These are phyloP conservation scores for Drusus annulatus DNA, from an alignment of 1,140 invertebrate genomes.

Conservation along the genomic window DNA sequence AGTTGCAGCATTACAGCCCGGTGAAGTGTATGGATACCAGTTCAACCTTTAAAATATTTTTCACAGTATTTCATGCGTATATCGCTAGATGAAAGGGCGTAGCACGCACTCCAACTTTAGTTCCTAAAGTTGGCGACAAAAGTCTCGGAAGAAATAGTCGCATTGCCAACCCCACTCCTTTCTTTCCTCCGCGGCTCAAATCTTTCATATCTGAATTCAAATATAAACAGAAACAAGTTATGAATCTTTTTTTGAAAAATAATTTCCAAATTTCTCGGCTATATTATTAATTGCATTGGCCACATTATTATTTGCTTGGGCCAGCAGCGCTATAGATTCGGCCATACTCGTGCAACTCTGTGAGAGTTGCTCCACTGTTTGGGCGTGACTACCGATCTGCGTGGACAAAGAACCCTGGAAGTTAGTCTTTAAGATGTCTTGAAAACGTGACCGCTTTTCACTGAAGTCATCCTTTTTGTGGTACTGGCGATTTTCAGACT, in stretches of 20 bases:
- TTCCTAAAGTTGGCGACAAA: too few relatives aligned
- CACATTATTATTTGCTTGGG: slow-evolving; percentile 26
- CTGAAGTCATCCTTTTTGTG: background rate
- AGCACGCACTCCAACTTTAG: too few relatives aligned
- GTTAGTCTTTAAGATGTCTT: background rate
- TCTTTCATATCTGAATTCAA: too few relatives aligned
- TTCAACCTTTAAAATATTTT: too few relatives aligned
- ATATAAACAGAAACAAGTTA: too few relatives aligned
- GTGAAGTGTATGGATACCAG: too few relatives aligned
- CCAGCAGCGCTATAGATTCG: slow-evolving; percentile 10
- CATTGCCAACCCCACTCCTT: too few relatives aligned
- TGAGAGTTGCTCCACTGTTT: slow-evolving; percentile 12
- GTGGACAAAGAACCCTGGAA: slow-evolving; percentile 1
- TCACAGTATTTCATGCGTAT: too few relatives aligned
- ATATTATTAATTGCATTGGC: slow-evolving; percentile 24
- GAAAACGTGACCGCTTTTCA: background rate
- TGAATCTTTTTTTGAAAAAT: background rate
- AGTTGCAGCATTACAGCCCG: too few relatives aligned
- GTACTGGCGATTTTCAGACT: background rate
- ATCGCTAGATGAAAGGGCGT: too few relatives aligned
- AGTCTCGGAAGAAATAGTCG: too few relatives aligned
- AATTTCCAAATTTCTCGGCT: background rate
- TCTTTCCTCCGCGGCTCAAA: too few relatives aligned
- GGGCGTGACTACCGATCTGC: background rate
- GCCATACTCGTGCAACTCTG: slow-evolving; percentile 19